A percentile compares a stretch with the other conserved stretches of the same genome.
Evolutionary conservation across 2,113 vertebrate species (phyloP).

Genomic region (Ploceus nigricollis): DNA sequence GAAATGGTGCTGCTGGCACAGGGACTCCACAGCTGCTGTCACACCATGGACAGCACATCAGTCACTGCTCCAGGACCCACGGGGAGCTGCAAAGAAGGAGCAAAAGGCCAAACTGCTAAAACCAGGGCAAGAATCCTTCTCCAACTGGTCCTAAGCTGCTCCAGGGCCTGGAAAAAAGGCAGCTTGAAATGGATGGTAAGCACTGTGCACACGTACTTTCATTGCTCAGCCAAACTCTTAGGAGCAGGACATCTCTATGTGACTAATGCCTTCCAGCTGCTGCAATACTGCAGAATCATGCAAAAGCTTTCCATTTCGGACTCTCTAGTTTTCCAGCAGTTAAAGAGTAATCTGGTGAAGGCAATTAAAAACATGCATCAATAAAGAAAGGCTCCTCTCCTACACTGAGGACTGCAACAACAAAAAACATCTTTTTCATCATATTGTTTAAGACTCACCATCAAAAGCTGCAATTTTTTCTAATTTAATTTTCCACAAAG

Average conservation of each 20-base stretch:
- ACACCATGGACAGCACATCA: neutral
- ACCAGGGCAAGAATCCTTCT: neutral
- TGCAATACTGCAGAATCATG: neutral
- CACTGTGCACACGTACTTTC: neutral
- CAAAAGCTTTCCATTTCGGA: neutral
- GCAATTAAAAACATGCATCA: neutral
- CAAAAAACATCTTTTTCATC: neutral
- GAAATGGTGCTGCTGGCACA: neutral
- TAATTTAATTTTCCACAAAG: neutral
- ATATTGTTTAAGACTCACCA: neutral
- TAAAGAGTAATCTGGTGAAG: neutral
- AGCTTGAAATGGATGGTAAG: neutral
- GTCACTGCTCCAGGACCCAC: neutral
- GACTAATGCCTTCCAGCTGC: neutral
- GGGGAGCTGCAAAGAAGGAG: neutral
- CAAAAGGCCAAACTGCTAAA: neutral
- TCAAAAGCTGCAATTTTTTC: neutral
- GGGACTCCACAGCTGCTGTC: fast-evolving
- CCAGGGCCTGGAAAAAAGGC: neutral
- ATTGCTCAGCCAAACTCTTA: neutral
- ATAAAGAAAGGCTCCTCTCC: neutral
- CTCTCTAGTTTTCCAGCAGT: neutral
- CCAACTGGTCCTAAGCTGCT: neutral
- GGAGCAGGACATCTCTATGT: neutral
- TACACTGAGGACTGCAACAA: neutral